Percentiles rank a stretch among this genome's conserved stretches.
Conservation (phyloP, 1,140 invertebrate genomes). For the Dryas iulia region DNA sequence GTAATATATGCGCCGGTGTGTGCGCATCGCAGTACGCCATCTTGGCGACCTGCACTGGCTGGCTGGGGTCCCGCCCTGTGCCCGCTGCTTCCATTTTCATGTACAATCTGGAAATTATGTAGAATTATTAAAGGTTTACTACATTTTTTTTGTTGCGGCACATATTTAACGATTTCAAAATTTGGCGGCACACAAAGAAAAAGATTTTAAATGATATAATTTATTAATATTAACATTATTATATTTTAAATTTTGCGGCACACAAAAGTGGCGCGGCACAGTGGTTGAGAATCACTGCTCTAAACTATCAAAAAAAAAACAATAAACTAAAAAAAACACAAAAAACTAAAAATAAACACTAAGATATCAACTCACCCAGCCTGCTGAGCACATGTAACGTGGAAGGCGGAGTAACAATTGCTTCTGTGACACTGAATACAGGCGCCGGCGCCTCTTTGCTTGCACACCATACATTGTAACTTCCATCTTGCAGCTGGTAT, state of each 20-base stretch:
- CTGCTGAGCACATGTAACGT: constrained; percentile 99
- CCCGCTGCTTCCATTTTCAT: constrained; percentile 98
- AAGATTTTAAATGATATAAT: no score
- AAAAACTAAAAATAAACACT: not conserved
- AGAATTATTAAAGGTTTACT: no score
- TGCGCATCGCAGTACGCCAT: constrained; percentile 98
- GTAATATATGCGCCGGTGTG: constrained; percentile 88
- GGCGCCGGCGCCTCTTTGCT: constrained; percentile 94
- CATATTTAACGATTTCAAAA: no score
- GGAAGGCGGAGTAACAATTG: constrained; percentile 98
- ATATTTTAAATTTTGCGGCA: no score
- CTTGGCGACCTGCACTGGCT: constrained; percentile 93
- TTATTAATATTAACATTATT: no score
- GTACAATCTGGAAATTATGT: no score
- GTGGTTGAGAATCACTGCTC: no score
- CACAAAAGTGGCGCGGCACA: no score
- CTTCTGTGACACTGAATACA: constrained; percentile 99
- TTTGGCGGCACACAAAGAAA: no score
- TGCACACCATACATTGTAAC: constrained; percentile 97
- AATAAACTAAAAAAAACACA: no score
- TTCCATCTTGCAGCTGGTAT: constrained; percentile 98
- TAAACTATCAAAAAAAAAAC: no score
- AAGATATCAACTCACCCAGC: constrained; percentile 83
- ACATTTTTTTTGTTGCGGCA: no score
- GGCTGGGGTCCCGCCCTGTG: constrained; percentile 83